phyloP scores from a whole-genome alignment of 2,797 vertebrate genomes.

The Cuniculus paca region DNA sequence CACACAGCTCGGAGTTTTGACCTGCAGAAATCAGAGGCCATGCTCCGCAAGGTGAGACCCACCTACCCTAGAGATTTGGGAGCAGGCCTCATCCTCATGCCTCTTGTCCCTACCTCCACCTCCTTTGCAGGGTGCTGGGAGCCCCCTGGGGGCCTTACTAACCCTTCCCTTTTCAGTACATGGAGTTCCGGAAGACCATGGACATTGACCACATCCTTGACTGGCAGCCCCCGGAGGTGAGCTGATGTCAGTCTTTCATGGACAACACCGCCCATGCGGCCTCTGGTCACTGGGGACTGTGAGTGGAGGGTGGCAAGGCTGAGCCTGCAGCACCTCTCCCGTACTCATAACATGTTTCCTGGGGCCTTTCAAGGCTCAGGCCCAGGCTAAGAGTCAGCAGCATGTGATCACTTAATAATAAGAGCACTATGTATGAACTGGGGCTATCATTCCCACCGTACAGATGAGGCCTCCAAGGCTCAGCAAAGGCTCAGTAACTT shows the following conservation, averaged over 20 bases:
- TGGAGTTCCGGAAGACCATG: conserved; percentile 95
- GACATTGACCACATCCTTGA: conserved; percentile 92
- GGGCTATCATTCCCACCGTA: background rate
- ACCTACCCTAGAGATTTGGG: background rate
- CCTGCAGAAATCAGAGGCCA: conserved; percentile 93
- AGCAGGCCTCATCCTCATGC: background rate
- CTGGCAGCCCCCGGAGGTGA: conserved; percentile 96
- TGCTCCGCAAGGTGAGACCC: conserved; percentile 93
- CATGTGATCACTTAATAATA: background rate
- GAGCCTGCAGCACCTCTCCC: background rate
- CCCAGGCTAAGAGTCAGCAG: background rate
- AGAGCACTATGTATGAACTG: background rate
- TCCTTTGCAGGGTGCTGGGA: background rate
- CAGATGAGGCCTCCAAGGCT: background rate
- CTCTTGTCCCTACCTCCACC: background rate
- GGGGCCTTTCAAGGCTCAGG: background rate
- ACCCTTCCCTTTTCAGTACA: conserved; percentile 88
- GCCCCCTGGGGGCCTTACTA: background rate
- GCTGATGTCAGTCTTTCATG: background rate
- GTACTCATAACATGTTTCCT: background rate
- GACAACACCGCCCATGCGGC: background rate
- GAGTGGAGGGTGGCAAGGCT: background rate
- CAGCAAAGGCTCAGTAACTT: background rate
- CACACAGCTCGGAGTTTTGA: conserved; percentile 93
- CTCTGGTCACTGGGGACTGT: background rate